Percentiles rank a stretch among this genome's conserved stretches.
phyloP scores from a whole-genome alignment of 2,888 invertebrate species.

The Sminthurinus aureus region DNA sequence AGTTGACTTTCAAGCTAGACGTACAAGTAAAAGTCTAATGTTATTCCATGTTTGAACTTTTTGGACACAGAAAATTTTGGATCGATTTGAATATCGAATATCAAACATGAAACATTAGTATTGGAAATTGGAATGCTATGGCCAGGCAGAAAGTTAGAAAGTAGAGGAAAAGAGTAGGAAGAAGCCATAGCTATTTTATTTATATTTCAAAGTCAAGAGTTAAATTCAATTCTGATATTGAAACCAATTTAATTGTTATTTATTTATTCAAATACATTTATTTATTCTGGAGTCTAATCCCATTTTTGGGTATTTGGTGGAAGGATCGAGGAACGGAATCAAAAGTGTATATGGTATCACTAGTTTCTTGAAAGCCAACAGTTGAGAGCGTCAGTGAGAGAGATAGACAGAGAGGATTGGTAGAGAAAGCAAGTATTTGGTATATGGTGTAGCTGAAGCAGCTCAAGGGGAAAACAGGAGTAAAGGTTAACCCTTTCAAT shows the following conservation, averaged over 20 bases:
- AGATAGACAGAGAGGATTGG: too few relatives aligned
- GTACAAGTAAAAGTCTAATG: too few relatives aligned
- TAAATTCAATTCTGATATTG: slow-evolving; percentile 41
- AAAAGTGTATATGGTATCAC: too few relatives aligned
- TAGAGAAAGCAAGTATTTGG: too few relatives aligned
- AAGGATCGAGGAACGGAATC: too few relatives aligned
- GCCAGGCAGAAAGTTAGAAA: not conserved
- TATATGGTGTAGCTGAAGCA: not conserved
- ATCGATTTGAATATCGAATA: too few relatives aligned
- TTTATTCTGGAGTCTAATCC: slow-evolving; percentile 36
- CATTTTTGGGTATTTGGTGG: slow-evolving; percentile 20
- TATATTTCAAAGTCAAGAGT: slow-evolving; percentile 10
- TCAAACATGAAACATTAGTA: too few relatives aligned
- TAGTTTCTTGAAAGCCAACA: too few relatives aligned
- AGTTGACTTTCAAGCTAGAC: too few relatives aligned
- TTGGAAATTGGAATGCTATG: not conserved
- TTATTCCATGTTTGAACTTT: too few relatives aligned
- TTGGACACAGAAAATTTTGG: too few relatives aligned
- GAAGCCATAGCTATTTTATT: slow-evolving; percentile 25
- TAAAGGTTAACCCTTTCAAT: slow-evolving; percentile 35
- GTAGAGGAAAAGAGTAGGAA: not conserved
- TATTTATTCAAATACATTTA: slow-evolving; percentile 44
- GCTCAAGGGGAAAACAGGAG: slow-evolving; percentile 21
- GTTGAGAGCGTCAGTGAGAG: too few relatives aligned
- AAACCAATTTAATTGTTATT: slow-evolving; percentile 40